Percentiles rank a stretch among this genome's conserved stretches.
Conservation (phyloP, 2,113 vertebrate genomes). For the Coreoperca whiteheadi region DNA sequence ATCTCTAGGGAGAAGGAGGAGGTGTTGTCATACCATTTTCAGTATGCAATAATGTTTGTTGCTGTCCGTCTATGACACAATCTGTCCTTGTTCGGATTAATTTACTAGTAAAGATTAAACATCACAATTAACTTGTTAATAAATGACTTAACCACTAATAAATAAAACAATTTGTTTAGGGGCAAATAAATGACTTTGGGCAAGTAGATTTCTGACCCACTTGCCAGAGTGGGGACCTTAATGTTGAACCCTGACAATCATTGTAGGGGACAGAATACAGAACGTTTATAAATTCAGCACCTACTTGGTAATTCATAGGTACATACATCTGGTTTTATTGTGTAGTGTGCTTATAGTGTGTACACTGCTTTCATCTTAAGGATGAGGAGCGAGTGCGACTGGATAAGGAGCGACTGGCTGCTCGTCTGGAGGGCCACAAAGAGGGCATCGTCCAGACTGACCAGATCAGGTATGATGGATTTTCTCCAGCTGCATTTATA, state of each 20-base stretch:
- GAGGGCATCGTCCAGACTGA: conserved; percentile 98
- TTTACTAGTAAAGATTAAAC: too few relatives aligned
- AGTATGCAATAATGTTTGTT: too few relatives aligned
- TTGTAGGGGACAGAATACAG: not conserved
- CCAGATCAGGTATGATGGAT: conserved; percentile 91
- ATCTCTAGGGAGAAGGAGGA: too few relatives aligned
- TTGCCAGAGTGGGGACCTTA: too few relatives aligned
- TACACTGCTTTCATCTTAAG: conserved; percentile 69
- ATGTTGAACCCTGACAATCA: not conserved
- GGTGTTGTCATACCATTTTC: too few relatives aligned
- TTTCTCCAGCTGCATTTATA: not conserved
- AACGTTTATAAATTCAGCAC: not conserved
- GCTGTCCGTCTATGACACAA: too few relatives aligned
- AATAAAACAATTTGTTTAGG: too few relatives aligned
- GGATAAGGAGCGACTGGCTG: conserved; percentile 99
- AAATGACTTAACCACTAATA: too few relatives aligned
- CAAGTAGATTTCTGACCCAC: too few relatives aligned
- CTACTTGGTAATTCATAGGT: not conserved
- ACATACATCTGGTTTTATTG: not conserved
- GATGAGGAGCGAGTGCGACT: conserved; percentile 99
- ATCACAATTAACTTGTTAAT: too few relatives aligned
- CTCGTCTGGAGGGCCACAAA: conserved; percentile 97
- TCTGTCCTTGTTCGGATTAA: too few relatives aligned
- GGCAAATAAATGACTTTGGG: too few relatives aligned
- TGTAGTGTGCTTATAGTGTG: not conserved